Evolutionary conservation across 2,797 vertebrate species (phyloP).

Genomic region (Falco rusticolus): DNA sequence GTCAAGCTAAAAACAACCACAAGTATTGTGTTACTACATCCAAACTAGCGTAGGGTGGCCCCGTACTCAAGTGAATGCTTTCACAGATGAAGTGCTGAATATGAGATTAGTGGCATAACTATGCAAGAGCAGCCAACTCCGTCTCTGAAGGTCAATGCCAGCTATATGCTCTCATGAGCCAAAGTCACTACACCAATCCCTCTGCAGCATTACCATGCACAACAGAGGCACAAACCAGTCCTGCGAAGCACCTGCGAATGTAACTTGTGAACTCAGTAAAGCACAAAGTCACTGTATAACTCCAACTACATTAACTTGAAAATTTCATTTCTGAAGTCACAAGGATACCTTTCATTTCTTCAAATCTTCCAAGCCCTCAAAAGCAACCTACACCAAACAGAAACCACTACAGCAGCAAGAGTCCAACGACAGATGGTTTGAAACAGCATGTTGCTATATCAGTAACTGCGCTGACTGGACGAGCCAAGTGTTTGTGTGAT

Average conservation of each 20-base stretch:
- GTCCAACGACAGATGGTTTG: not conserved
- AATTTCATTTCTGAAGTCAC: not conserved
- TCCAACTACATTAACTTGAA: not conserved
- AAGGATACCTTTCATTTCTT: not conserved
- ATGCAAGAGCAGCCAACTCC: not conserved
- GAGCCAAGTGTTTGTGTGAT: not conserved
- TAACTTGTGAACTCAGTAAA: not conserved
- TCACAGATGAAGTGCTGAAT: not conserved
- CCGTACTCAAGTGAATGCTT: not conserved
- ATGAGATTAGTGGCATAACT: not conserved
- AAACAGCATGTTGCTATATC: not conserved
- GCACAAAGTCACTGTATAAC: not conserved
- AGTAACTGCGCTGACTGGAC: not conserved
- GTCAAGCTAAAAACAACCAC: not conserved
- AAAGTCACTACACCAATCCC: not conserved
- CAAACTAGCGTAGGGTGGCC: not conserved
- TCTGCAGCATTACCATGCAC: not conserved
- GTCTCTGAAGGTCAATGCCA: not conserved
- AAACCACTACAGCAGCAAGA: not conserved
- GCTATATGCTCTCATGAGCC: not conserved
- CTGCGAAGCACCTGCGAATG: fast-evolving
- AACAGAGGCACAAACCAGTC: not conserved
- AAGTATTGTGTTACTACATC: not conserved
- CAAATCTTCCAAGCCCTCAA: not conserved
- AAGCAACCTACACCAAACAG: not conserved